These are phyloP conservation scores for Erythrocercus mccallii DNA, from an alignment of 2,113 vertebrate genomes.

Conservation along the genomic window DNA sequence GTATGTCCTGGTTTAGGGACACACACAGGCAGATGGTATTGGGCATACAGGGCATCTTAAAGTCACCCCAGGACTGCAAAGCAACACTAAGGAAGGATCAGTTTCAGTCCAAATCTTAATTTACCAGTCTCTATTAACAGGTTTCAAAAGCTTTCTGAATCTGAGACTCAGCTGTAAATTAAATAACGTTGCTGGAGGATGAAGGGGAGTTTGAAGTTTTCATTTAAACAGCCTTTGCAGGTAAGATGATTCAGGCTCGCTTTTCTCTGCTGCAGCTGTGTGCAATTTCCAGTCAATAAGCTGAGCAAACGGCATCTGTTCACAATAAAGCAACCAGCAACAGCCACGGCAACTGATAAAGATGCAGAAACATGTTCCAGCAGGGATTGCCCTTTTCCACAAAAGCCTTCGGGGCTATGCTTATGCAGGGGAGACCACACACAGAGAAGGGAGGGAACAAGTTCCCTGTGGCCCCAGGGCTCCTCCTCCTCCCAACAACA, in stretches of 20 bases:
- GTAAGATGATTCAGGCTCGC: neutral
- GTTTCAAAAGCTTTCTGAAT: constrained; percentile 3
- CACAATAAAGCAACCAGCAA: neutral
- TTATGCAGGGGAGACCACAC: constrained; percentile 43
- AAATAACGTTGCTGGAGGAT: neutral
- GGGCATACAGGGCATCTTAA: too few species aligned
- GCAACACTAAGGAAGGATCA: neutral
- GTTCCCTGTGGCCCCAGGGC: constrained; percentile 19
- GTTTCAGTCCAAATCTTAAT: neutral
- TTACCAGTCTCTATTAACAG: neutral
- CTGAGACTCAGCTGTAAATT: neutral
- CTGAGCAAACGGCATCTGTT: constrained; percentile 18
- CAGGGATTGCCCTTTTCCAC: constrained; percentile 9
- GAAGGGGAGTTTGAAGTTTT: constrained; percentile 7
- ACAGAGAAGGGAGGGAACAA: neutral
- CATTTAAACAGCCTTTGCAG: constrained; percentile 20
- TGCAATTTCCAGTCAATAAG: constrained; percentile 48
- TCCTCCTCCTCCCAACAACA: neutral
- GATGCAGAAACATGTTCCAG: constrained; percentile 17
- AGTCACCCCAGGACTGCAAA: too few species aligned
- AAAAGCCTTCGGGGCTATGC: neutral
- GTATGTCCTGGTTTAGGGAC: too few species aligned
- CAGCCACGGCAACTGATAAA: constrained; percentile 32
- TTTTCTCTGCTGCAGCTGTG: neutral
- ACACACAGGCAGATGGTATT: too few species aligned